Evolutionary conservation across 37 sponge, comb jelly and placozoan genomes (phyloP).

Genomic region (Chondrilla cf. caribensis): DNA sequence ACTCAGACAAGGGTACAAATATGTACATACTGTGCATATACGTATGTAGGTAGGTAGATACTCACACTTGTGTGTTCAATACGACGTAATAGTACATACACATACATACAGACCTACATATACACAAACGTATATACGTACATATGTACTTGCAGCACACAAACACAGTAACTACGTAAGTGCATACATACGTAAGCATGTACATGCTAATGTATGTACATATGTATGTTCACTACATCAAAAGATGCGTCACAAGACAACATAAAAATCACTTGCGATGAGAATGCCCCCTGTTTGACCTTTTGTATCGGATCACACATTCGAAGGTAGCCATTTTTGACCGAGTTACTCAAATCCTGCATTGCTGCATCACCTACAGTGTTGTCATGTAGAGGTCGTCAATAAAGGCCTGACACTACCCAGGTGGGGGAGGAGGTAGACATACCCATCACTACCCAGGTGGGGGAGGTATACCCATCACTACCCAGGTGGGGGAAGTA

Average conservation of each 20-base stretch:
- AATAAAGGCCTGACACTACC: not conserved
- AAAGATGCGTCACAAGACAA: no score
- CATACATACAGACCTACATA: no score
- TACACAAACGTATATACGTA: not conserved
- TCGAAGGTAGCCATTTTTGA: conserved; percentile 73
- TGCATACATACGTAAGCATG: no score
- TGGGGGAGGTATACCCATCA: no score
- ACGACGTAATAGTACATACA: no score
- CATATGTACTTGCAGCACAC: not conserved
- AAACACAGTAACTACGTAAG: not conserved
- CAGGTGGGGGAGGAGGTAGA: not conserved
- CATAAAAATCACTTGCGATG: not conserved
- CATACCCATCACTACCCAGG: no score
- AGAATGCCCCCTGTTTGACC: conserved; percentile 23
- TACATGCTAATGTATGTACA: no score
- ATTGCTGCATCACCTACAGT: conserved; percentile 15
- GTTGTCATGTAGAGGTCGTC: not conserved
- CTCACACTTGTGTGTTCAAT: no score
- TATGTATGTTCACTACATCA: no score
- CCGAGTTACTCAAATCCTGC: conserved; percentile 72
- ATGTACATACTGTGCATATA: not conserved
- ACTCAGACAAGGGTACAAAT: not conserved
- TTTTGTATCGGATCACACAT: conserved; percentile 91
- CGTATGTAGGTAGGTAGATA: no score
- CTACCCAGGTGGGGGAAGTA: no score